phyloP scores from a whole-genome alignment of 2,797 vertebrate genomes.

The Acanthornis magna region DNA sequence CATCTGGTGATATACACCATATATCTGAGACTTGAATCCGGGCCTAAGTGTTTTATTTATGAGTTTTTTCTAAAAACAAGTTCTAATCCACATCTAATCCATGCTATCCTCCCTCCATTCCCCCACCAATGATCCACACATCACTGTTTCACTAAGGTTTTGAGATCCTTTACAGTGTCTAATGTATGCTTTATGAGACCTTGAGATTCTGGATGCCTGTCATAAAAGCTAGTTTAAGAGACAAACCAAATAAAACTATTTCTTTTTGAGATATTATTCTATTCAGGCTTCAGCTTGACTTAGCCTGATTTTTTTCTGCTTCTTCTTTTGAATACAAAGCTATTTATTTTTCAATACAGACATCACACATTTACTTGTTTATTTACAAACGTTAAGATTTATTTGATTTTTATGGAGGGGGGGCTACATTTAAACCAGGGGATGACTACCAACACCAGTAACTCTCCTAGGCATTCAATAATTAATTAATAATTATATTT shows the following conservation, averaged over 20 bases:
- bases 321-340: background rate
- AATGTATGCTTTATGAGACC: background rate
- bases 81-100: slow-evolving; percentile 60
- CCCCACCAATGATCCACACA: background rate
- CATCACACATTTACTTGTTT: background rate
- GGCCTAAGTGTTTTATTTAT: slow-evolving; percentile 62
- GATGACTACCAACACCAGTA: background rate
- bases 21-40: slow-evolving; percentile 42
- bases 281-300: background rate
- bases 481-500: background rate
- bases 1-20: slow-evolving; percentile 51
- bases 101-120: background rate
- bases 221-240: background rate
- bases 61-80: slow-evolving; percentile 60
- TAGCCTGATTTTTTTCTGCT: background rate
- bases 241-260: slow-evolving; percentile 10
- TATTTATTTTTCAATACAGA: background rate
- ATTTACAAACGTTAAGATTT: background rate
- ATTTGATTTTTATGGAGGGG: background rate
- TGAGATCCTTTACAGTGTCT: background rate
- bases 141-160: background rate
- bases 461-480: background rate
- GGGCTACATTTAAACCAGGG: background rate
- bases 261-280: background rate
- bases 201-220: background rate